These are phyloP conservation scores for Ageneiosus marmoratus DNA, from an alignment of 2,113 vertebrate species.

Conservation along the genomic window DNA sequence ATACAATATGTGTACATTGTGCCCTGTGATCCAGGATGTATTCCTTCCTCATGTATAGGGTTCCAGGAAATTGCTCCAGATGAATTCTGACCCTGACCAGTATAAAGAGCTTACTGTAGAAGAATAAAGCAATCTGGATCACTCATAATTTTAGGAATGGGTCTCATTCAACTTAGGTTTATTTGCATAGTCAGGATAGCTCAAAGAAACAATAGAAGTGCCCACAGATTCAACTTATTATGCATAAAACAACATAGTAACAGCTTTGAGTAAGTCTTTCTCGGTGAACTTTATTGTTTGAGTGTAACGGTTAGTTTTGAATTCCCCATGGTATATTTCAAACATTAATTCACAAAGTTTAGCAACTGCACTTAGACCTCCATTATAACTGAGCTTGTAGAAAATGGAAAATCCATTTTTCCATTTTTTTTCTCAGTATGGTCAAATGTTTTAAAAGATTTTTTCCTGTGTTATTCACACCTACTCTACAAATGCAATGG, in stretches of 20 bases:
- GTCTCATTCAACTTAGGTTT: no score
- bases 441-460: background rate
- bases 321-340: background rate
- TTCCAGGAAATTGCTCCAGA: no score
- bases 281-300: background rate
- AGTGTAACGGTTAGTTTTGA: background rate
- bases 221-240: background rate
- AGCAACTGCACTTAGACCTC: constrained; percentile 3
- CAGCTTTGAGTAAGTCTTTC: background rate
- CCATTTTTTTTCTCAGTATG: background rate
- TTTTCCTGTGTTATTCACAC: background rate
- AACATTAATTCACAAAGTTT: background rate
- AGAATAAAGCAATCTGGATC: background rate
- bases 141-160: no score
- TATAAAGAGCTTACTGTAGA: background rate
- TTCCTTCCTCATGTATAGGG: no score
- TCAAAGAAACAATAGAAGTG: background rate
- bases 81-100: background rate
- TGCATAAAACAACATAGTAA: background rate
- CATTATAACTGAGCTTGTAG: background rate
- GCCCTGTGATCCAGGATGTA: no score
- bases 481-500: background rate
- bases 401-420: constrained; percentile 11
- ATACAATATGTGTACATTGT: no score
- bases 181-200: background rate